Percentiles rank a stretch among this genome's conserved stretches.
phyloP scores from a whole-genome alignment of 2,113 vertebrate genomes.

The Oncorhynchus gorbuscha region DNA sequence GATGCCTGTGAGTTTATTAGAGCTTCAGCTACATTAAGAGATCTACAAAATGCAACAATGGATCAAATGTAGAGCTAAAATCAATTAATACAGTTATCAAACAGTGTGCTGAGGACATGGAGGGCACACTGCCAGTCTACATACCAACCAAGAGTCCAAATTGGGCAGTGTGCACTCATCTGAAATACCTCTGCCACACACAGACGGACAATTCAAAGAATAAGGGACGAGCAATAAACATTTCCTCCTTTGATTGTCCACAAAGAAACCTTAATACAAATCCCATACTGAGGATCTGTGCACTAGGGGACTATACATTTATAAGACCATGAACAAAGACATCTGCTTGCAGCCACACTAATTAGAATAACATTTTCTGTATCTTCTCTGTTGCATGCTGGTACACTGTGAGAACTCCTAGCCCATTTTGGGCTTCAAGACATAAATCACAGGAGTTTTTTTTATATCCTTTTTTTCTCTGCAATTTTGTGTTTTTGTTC shows the following conservation, averaged over 20 bases:
- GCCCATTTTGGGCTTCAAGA: no score
- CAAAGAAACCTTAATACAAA: slow-evolving; percentile 19
- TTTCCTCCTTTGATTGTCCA: slow-evolving; percentile 17
- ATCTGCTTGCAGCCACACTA: background rate
- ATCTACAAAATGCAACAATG: background rate
- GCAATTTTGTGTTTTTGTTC: background rate
- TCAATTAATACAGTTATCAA: slow-evolving; percentile 1
- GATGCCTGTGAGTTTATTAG: background rate
- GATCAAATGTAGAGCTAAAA: background rate
- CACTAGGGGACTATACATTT: slow-evolving; percentile 1
- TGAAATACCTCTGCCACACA: slow-evolving; percentile 25
- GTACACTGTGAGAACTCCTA: background rate
- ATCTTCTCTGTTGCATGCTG: background rate
- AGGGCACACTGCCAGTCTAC: slow-evolving; percentile 8
- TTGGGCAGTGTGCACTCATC: slow-evolving; percentile 16
- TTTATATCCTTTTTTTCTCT: background rate
- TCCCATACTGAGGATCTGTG: background rate
- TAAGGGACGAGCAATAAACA: slow-evolving; percentile 17
- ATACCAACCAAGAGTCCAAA: slow-evolving; percentile 13
- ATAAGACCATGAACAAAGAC: background rate
- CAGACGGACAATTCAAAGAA: slow-evolving; percentile 8
- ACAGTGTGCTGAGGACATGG: slow-evolving; percentile 8
- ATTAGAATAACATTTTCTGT: slow-evolving; percentile 1
- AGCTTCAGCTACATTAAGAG: background rate
- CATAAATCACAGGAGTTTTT: background rate